Evolutionary conservation across 2,797 vertebrate species (phyloP).

Genomic region (Coendou prehensilis): DNA sequence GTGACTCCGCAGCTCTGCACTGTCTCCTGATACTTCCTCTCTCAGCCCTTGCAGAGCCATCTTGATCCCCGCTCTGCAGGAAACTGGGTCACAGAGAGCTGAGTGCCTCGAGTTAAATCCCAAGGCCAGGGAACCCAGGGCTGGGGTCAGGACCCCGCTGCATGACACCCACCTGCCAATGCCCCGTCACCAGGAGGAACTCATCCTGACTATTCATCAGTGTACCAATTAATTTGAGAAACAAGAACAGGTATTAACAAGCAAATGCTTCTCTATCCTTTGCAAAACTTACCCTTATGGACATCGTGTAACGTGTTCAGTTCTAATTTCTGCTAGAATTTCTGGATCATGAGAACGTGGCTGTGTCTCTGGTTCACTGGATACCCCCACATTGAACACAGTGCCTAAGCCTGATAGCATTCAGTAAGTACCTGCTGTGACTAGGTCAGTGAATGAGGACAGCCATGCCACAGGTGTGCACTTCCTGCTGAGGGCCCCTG

Average conservation of each 20-base stretch:
- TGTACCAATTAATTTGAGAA: not conserved
- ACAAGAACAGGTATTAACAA: not conserved
- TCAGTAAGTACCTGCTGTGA: not conserved
- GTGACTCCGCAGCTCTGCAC: not conserved
- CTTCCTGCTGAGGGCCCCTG: not conserved
- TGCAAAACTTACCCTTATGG: not conserved
- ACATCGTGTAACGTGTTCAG: not conserved
- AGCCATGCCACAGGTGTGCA: not conserved
- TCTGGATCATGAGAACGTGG: not conserved
- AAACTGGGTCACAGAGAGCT: not conserved
- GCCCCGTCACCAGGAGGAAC: not conserved
- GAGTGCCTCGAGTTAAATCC: not conserved
- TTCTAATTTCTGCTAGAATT: not conserved
- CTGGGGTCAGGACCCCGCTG: not conserved
- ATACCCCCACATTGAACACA: not conserved
- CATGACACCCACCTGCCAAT: not conserved
- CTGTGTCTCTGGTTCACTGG: not conserved
- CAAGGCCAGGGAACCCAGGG: not conserved
- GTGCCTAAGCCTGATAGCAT: not conserved
- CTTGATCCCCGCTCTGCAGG: not conserved
- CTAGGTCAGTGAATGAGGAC: not conserved
- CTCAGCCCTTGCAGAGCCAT: not conserved
- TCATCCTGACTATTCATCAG: not conserved
- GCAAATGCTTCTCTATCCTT: not conserved
- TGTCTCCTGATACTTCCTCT: not conserved